These are phyloP conservation scores for Dromiciops gliroides DNA, from an alignment of 2,113 vertebrate genomes.

Conservation along the genomic window DNA sequence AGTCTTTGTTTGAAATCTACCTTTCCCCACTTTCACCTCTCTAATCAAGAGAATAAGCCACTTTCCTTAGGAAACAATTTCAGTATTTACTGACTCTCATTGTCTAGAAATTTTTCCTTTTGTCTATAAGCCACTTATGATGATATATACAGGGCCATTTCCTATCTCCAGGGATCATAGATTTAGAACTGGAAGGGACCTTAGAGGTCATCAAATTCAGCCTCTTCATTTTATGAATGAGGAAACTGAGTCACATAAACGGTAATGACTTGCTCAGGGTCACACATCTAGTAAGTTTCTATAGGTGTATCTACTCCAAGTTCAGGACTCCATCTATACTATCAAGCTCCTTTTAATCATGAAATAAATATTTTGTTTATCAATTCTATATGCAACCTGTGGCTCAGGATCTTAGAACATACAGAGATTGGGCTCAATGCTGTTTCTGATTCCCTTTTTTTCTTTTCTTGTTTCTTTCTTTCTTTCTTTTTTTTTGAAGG, in stretches of 20 bases:
- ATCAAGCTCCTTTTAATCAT: not conserved
- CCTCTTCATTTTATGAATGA: constrained; percentile 38
- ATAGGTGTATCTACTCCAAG: not conserved
- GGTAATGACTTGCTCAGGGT: constrained; percentile 28
- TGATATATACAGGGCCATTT: not conserved
- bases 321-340: not conserved
- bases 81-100: constrained; percentile 10
- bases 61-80: not conserved
- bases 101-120: not conserved
- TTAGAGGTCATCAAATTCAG: not conserved
- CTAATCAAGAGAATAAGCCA: constrained; percentile 37
- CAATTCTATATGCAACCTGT: not conserved
- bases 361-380: not conserved
- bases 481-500: too few species aligned
- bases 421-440: not conserved
- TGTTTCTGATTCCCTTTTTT: too few species aligned
- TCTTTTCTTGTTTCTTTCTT: too few species aligned
- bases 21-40: not conserved
- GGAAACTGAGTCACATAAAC: constrained; percentile 44
- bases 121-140: not conserved
- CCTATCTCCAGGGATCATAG: not conserved
- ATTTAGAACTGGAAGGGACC: not conserved
- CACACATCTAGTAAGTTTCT: not conserved
- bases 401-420: too few species aligned
- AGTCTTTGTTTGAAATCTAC: not conserved